A percentile compares a stretch with the other conserved stretches of the same genome.
Conservation (phyloP, 1,140 invertebrate genomes). For the Eubasilissa regina region DNA sequence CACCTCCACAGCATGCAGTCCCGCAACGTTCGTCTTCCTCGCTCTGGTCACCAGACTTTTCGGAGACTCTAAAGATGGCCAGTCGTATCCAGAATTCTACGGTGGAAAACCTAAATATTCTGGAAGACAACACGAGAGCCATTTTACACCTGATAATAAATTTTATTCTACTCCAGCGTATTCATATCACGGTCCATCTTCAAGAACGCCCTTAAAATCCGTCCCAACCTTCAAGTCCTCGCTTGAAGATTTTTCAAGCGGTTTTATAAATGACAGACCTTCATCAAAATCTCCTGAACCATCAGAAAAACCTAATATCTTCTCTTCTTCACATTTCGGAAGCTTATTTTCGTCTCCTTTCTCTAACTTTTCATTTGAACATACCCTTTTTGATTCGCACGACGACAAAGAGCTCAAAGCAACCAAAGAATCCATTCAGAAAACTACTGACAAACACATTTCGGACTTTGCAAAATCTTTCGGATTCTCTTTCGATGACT, state of each 20-base stretch:
- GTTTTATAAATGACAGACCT: not conserved
- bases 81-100: not conserved
- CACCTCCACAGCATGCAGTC: constrained; percentile 70
- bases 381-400: constrained; percentile 29
- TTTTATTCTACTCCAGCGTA: not conserved
- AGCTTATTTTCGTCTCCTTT: constrained; percentile 39
- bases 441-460: constrained; percentile 50
- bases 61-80: constrained; percentile 68
- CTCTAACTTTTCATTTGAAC: constrained; percentile 31
- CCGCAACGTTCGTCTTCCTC: constrained; percentile 70
- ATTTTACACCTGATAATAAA: not conserved
- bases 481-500: constrained; percentile 49
- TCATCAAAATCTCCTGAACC: not conserved
- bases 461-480: constrained; percentile 36
- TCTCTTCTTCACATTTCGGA: constrained; percentile 22
- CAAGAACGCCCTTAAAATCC: not conserved
- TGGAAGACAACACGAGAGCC: not conserved
- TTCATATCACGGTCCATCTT: not conserved
- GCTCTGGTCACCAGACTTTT: constrained; percentile 70
- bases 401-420: constrained; percentile 36
- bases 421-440: constrained; percentile 35
- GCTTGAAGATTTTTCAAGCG: constrained; percentile 1
- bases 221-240: not conserved
- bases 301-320: not conserved
- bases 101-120: not conserved